Base-by-base conservation (phyloP, 1,140 invertebrate species). In the Lycorma delicatula region DNA sequence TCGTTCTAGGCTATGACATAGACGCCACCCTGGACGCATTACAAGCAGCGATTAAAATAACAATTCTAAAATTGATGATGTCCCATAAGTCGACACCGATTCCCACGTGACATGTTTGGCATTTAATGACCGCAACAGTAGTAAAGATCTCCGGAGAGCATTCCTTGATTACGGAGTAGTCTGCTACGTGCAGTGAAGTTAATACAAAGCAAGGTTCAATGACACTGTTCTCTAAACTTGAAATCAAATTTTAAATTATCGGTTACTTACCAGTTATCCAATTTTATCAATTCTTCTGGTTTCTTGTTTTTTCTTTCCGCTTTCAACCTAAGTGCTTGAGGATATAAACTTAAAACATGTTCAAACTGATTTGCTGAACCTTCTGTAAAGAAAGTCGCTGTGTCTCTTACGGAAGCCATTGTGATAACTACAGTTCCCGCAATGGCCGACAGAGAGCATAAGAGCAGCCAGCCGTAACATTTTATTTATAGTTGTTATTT, bases 261-360 rank as follows among this genome's bases (percentile, higher is more conserved):
- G 61, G 49, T 48, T 63, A 87, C 86, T 89, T 78, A 91, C 91
- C 91, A 94, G 72, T 91, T 87, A 76, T 94, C 91, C 73, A 93
- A 77, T 76, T 91, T 92, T 73, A 93, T 87, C 63, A 93, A 81
- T 76, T 94, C 91, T 73, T 93, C 90, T 47, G 90, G 89, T 76
- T 90, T 93, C 79, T 93, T 93, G 67, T 80, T 85, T 71, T 88
- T 89, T 69, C 80, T 81, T 74, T 91, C 86, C 51, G 91, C 89
- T 75, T 93, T 93, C 63, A 92, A 74, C 72, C 83, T 81, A 46
- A 94, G 77, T 59, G 89, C 91, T 76, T 91, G 83, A 60, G 89
- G 87, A 75, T 93, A 93, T 66, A 93, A 77, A 75, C 88, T 87
- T 65, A 90, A 80, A 67, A 92, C 88, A 76, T 87, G 85, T 70